These are phyloP conservation scores for Anthopleura xanthogrammica DNA, from an alignment of 92 coral and sea anemone species.

Conservation along the genomic window DNA sequence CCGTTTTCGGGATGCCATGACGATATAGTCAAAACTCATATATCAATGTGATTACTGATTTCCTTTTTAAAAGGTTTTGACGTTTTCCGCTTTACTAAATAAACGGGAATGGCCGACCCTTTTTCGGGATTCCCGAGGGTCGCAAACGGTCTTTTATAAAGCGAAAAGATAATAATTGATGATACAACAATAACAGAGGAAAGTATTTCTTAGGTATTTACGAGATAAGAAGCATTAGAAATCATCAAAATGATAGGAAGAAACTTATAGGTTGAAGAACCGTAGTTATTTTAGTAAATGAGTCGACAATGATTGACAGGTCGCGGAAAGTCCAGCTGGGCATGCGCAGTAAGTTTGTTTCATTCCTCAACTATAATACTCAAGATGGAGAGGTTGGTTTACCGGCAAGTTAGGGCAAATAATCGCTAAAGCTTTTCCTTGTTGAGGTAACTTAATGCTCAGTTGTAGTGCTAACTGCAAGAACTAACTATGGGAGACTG, in stretches of 20 bases:
- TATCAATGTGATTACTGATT: not conserved
- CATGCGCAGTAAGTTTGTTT: slow-evolving; percentile 29
- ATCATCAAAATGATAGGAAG: not conserved
- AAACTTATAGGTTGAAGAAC: not conserved
- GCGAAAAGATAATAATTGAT: too few relatives aligned
- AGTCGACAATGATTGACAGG: slow-evolving; percentile 36
- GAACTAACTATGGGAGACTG: slow-evolving; percentile 1
- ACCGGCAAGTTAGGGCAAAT: slow-evolving; percentile 31
- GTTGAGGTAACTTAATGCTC: not conserved
- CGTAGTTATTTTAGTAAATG: not conserved
- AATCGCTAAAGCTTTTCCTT: slow-evolving; percentile 8
- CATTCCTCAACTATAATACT: slow-evolving; percentile 18
- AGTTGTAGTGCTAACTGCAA: slow-evolving; percentile 15
- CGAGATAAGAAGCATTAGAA: not conserved
- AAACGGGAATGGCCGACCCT: not conserved
- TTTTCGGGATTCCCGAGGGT: not conserved
- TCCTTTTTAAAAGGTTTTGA: not conserved
- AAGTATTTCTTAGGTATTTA: not conserved
- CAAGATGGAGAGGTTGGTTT: slow-evolving; percentile 47
- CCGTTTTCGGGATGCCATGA: too few relatives aligned
- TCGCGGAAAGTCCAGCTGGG: slow-evolving; percentile 21
- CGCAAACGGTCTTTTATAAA: not conserved
- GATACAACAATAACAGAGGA: not conserved
- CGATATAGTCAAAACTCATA: not conserved
- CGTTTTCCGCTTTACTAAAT: not conserved